Base-by-base conservation (phyloP, 2,113 vertebrate species). In the Albula goreensis region DNA sequence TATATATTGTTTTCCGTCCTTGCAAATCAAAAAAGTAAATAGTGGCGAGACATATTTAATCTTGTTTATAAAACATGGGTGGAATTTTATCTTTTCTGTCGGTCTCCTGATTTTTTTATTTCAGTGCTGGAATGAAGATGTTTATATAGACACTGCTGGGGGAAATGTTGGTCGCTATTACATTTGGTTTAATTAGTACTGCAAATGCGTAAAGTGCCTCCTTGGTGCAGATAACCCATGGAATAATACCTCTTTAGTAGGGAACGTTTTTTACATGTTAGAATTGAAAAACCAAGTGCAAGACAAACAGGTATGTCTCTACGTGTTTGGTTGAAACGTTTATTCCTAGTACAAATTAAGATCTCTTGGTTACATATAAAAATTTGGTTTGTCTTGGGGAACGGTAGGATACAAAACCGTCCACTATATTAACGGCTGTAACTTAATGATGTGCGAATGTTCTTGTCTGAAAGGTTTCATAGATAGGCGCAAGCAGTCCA, bases 11-110 rank as follows among this genome's bases (percentile, higher is more conserved):
- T 79, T 56, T 78, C 51, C 48, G n/a, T 53, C 10, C 13, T 74
- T 31, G 11, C 13, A 84, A 74, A 51, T 77, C 7, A 56, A 82
- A 41, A 41, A 49, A 85, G 74, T 78, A 49, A 85, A 50, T 78
- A 53, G 51, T 77, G 31, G 22, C 50, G 13, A 84, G 50, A 15
- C 53, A 53, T 53, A 53, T 60, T 66, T 13, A 15, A 56, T 78
- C 70, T 56, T 25, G 52, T 78, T 78, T 56, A 22, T 56, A 56
- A 41, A 78, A 41, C 41, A n/a, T 78, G 74, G 51, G 1, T 56
- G 83, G 25, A 49, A 85, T 85, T 17, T 56, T 74, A 31, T 74
- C 9, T 22, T 10, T 74, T 22, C n/a, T 10, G 70, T 74, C 10
- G 17, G n/a, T 74, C 0, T 74, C n/a, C 6, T 7, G 8, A 63